phyloP scores from a whole-genome alignment of 2,797 vertebrate genomes.

The Catostomus latipinnis region DNA sequence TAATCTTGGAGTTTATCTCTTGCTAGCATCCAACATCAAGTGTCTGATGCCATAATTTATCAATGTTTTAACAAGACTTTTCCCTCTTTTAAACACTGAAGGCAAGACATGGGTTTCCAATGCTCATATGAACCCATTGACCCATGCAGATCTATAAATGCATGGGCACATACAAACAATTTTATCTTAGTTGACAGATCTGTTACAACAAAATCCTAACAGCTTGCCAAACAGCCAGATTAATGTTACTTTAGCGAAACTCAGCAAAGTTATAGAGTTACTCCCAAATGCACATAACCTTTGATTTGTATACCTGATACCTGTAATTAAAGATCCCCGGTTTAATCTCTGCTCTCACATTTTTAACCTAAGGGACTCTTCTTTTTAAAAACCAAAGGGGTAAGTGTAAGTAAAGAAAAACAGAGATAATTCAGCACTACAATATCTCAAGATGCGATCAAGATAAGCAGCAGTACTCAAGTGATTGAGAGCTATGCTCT shows the following conservation, averaged over 20 bases:
- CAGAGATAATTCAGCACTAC: conserved; percentile 61
- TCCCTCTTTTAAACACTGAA: background rate
- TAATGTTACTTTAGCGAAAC: conserved; percentile 13
- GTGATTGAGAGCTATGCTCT: conserved; percentile 61
- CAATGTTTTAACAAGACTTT: conserved; percentile 1
- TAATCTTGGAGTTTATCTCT: conserved; percentile 52
- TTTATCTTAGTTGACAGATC: conserved; percentile 12
- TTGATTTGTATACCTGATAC: background rate
- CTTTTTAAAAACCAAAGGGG: conserved; percentile 26
- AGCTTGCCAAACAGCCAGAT: conserved; percentile 33
- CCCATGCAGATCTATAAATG: background rate
- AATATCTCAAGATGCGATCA: conserved; percentile 36
- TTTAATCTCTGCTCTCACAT: conserved; percentile 23
- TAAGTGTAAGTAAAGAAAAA: conserved; percentile 66
- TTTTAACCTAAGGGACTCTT: conserved; percentile 31
- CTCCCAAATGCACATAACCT: background rate
- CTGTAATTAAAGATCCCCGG: conserved; percentile 8
- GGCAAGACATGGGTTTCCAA: conserved; percentile 11
- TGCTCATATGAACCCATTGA: background rate
- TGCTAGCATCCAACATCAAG: conserved; percentile 27
- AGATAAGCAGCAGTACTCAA: conserved; percentile 57
- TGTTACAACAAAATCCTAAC: conserved; percentile 1
- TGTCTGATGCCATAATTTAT: conserved; percentile 37
- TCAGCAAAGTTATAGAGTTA: conserved; percentile 9
- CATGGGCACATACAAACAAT: background rate